phyloP scores from a whole-genome alignment of 2,888 invertebrate species.

The Adineta ricciae region DNA sequence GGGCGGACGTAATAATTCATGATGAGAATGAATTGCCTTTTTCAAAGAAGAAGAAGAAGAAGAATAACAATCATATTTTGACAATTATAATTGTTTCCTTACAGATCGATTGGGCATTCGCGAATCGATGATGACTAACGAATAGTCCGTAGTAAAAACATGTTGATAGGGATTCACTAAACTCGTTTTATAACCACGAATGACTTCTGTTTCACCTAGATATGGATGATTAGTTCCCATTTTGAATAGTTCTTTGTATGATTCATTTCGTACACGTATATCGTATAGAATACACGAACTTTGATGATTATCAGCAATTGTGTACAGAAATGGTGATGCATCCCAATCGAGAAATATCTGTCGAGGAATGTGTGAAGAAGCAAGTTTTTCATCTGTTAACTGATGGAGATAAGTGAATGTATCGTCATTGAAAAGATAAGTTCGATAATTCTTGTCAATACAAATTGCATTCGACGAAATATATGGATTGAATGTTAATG shows the following conservation, averaged over 20 bases:
- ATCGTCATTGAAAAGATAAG: background rate
- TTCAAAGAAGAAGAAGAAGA: too few relatives aligned
- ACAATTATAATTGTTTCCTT: background rate
- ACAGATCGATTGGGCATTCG: background rate
- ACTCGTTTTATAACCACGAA: background rate
- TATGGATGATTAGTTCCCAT: background rate
- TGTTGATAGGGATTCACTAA: background rate
- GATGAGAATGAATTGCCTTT: background rate
- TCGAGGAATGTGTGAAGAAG: background rate
- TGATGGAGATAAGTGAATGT: background rate
- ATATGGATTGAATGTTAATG: background rate
- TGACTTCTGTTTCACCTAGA: background rate
- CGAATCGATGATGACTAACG: background rate
- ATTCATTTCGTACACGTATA: slow-evolving; percentile 7
- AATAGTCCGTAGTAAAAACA: background rate
- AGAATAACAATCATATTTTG: too few relatives aligned
- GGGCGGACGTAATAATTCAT: slow-evolving; percentile 4
- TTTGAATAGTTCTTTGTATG: background rate
- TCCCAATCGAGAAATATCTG: background rate
- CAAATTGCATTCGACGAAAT: background rate
- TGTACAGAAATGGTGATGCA: slow-evolving; percentile 16
- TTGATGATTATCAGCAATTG: background rate
- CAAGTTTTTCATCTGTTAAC: background rate
- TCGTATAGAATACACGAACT: background rate
- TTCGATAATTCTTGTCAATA: background rate